phyloP scores from a whole-genome alignment of 2,797 vertebrate species.

The Pipistrellus kuhlii region DNA sequence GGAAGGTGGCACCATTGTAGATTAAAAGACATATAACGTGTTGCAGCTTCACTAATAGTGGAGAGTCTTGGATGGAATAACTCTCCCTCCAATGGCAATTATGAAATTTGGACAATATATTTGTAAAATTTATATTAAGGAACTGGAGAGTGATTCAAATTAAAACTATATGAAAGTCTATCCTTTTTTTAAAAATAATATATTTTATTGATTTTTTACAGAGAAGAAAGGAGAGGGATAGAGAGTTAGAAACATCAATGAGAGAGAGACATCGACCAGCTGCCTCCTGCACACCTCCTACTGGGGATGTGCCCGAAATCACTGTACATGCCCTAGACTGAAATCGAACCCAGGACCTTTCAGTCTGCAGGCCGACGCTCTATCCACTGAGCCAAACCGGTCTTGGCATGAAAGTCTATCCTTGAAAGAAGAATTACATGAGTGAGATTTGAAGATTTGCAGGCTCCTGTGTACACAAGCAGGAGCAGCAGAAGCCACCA shows the following conservation, averaged over 20 bases:
- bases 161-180: not conserved
- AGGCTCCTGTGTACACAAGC: slow-evolving; percentile 6
- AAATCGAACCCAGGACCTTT: too few species aligned
- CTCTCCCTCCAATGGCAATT: not conserved
- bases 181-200: not conserved
- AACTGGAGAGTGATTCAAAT: not conserved
- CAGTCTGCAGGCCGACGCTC: too few species aligned
- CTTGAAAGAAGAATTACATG: not conserved
- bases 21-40: not conserved
- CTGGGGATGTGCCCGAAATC: too few species aligned
- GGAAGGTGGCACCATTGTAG: not conserved
- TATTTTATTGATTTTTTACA: too few species aligned
- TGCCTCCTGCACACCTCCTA: too few species aligned
- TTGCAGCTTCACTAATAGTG: not conserved
- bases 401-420: not conserved
- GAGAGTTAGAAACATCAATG: too few species aligned
- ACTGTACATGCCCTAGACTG: too few species aligned
- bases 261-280: too few species aligned
- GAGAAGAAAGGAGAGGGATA: too few species aligned
- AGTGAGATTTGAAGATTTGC: not conserved
- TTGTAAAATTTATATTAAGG: not conserved
- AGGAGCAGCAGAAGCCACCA: not conserved
- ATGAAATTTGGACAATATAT: not conserved
- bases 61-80: not conserved
- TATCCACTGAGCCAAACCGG: too few species aligned